Percentiles rank a stretch among this genome's conserved stretches.
Conservation (phyloP, 2,888 invertebrate species). For the Acleris holmiana region DNA sequence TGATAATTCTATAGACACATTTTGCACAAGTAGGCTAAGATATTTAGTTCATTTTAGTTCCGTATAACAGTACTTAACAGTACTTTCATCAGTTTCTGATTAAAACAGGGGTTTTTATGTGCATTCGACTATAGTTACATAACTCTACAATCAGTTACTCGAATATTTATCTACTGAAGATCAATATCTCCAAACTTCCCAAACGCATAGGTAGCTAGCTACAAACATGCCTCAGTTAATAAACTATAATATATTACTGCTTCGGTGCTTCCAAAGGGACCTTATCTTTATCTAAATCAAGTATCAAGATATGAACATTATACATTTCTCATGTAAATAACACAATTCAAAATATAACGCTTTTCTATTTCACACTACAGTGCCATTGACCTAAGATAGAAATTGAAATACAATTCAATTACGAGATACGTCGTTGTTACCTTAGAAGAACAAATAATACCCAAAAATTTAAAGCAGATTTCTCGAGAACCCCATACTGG, state of each 20-base stretch:
- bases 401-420: slow-evolving; percentile 2
- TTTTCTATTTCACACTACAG: no score
- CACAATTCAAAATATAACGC: no score
- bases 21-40: no score
- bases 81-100: no score
- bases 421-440: slow-evolving; percentile 8
- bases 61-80: no score
- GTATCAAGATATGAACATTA: slow-evolving; percentile 14
- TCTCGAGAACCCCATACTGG: slow-evolving; percentile 40
- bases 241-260: slow-evolving; percentile 24
- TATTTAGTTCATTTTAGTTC: no score
- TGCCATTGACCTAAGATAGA: no score
- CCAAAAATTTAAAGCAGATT: slow-evolving; percentile 31
- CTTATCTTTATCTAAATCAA: slow-evolving; percentile 31
- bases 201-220: slow-evolving; percentile 15
- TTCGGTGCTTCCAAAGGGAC: slow-evolving; percentile 29
- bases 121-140: no score
- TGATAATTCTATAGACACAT: no score
- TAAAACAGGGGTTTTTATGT: no score
- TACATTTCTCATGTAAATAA: no score
- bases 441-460: slow-evolving; percentile 16
- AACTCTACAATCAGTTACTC: no score
- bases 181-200: slow-evolving; percentile 22
- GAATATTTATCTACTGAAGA: slow-evolving; percentile 2
- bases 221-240: slow-evolving; percentile 26